Base-by-base conservation (phyloP, 2,113 vertebrate genomes). In the Eurypyga helias region DNA sequence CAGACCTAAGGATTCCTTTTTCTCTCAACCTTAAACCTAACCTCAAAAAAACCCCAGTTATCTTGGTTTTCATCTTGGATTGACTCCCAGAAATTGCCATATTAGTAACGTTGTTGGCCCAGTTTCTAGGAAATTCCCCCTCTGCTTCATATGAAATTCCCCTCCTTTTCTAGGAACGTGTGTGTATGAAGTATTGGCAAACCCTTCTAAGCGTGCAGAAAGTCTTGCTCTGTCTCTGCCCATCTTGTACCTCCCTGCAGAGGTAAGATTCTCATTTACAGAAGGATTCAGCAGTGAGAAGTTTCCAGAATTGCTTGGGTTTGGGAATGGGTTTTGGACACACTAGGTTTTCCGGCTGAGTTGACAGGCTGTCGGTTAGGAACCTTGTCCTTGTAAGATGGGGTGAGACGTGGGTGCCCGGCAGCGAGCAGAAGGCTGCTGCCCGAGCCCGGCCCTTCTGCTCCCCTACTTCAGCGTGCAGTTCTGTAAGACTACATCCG, bases 51-150 rank as follows among this genome's bases (percentile, higher is more conserved):
- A 41, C 6, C 7, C 8, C 48, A 16, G 28, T 52, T 87, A 21
- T 12, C 77, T 65, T 54, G 25, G 34, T 34, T 41, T 65, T 71
- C 13, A 11, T 71, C 80, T 86, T 96, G 7, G 1, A 8, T 18
- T 0, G 1, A 4, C 33, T 89, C 45, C 24, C 26, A 72, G 41
- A 24, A 34, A 29, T 7, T 70, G 4, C 29, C 1, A 0, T 31
- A 7, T 38, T 73, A 25, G 3, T 31, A 16, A 82, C 18, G 71
- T 72, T 79, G 49, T 94, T 14, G 18, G 43, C 36, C 31, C 36
- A 31, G 28, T 77, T 95, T 83, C 62, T 60, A 33, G 62, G 58
- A 80, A 64, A 10, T 55, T 61, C 4, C 18, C 75, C 9, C 9
- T 7, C 8, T 66, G 28, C 55, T 88, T 93, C 57, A 15, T 46